Evolutionary conservation across 2,797 vertebrate species (phyloP).

Genomic region (Enteromius treurensis): DNA sequence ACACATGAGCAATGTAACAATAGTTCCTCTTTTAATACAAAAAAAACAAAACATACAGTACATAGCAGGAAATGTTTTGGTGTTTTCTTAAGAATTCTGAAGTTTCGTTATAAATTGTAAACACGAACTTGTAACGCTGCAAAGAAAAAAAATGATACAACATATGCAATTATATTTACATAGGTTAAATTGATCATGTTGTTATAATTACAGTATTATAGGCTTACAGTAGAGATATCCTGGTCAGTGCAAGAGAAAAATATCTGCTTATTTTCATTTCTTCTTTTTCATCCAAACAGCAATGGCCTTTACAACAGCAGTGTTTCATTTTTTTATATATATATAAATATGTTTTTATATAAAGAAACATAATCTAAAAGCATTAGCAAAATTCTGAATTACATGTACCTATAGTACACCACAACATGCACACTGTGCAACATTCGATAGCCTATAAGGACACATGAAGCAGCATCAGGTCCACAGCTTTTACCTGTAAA

Average conservation of each 20-base stretch:
- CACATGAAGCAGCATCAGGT: constrained; percentile 4
- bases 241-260: constrained; percentile 5
- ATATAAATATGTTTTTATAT: neutral
- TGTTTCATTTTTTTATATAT: neutral
- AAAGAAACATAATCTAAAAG: neutral
- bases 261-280: neutral
- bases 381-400: neutral
- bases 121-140: constrained; percentile 10
- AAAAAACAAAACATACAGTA: neutral
- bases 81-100: neutral
- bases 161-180: constrained; percentile 31
- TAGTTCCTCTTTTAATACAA: constrained; percentile 25
- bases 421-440: constrained; percentile 16
- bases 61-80: neutral
- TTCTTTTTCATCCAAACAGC: neutral
- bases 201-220: constrained; percentile 55
- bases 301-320: neutral
- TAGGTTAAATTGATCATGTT: neutral
- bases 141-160: constrained; percentile 23
- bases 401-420: neutral
- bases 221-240: neutral
- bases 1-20: neutral
- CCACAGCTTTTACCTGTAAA: constrained; percentile 13
- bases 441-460: neutral
- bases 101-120: neutral